Conservation (phyloP, 2,113 vertebrate genomes). For the Pica pica region DNA sequence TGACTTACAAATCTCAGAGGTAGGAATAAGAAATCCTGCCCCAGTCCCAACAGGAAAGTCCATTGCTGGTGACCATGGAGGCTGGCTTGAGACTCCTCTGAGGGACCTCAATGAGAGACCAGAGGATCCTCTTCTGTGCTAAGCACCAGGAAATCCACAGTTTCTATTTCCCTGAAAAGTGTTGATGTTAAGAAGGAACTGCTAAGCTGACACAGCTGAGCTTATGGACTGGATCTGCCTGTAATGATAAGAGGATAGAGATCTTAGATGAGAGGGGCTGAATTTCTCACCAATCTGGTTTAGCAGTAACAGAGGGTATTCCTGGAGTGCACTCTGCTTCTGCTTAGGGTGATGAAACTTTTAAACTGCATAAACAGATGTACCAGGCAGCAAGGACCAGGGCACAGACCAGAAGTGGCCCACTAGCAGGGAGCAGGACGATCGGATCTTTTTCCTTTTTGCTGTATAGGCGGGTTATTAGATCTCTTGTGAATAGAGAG, state of each 20-base stretch:
- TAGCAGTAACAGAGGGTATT: background rate
- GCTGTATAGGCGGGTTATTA: background rate
- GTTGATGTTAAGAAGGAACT: background rate
- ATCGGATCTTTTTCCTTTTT: background rate
- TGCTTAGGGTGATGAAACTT: background rate
- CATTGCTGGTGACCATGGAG: background rate
- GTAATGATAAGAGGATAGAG: background rate
- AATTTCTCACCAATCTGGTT: background rate
- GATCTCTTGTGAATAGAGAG: background rate
- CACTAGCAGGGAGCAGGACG: background rate
- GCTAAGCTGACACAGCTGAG: background rate
- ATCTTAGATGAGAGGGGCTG: background rate
- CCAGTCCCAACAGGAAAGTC: background rate
- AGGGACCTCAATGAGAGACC: fast-evolving
- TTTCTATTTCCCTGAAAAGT: background rate
- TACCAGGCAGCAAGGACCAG: background rate
- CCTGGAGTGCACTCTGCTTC: background rate
- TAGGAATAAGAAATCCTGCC: background rate
- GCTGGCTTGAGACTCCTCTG: background rate
- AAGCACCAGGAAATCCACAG: background rate
- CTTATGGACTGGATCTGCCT: background rate
- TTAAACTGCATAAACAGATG: background rate
- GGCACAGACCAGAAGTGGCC: background rate
- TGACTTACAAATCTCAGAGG: background rate
- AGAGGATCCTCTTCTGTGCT: background rate